phyloP scores from a whole-genome alignment of 2,113 vertebrate genomes.

The Sebastes fasciatus region DNA sequence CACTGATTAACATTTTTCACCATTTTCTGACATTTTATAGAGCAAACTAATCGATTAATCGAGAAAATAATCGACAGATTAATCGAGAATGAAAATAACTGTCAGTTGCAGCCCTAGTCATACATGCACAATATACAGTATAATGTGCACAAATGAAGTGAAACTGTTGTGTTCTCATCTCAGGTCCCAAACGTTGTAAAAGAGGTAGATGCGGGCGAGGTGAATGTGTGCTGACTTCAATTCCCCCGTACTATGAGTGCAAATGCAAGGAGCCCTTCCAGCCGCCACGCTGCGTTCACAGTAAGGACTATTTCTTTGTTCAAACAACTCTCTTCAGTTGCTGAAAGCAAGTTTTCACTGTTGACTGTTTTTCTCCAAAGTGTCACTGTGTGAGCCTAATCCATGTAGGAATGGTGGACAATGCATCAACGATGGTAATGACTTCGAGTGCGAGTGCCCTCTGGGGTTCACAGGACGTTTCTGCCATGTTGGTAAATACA shows the following conservation, averaged over 20 bases:
- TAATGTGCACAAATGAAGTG: neutral
- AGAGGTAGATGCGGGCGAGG: constrained; percentile 73
- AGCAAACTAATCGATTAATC: no score
- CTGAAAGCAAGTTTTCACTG: neutral
- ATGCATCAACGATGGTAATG: constrained; percentile 65
- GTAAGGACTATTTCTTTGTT: constrained; percentile 59
- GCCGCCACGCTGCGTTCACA: constrained; percentile 74
- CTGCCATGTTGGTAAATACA: constrained; percentile 82
- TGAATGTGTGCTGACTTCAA: constrained; percentile 80
- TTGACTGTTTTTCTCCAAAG: constrained; percentile 55
- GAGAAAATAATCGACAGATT: no score
- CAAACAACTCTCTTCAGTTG: neutral
- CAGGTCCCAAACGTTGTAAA: constrained; percentile 72
- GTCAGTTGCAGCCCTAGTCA: neutral
- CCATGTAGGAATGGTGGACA: constrained; percentile 81
- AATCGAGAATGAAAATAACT: no score
- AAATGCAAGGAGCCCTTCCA: constrained; percentile 82
- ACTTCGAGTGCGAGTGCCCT: constrained; percentile 81
- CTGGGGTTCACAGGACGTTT: constrained; percentile 73
- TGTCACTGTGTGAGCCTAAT: constrained; percentile 70
- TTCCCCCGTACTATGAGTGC: constrained; percentile 78
- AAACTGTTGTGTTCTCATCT: neutral
- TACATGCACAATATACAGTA: neutral
- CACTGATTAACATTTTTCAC: no score
- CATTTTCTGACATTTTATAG: no score